phyloP scores from a whole-genome alignment of 1,140 invertebrate species.

The Drosophila navojoa region DNA sequence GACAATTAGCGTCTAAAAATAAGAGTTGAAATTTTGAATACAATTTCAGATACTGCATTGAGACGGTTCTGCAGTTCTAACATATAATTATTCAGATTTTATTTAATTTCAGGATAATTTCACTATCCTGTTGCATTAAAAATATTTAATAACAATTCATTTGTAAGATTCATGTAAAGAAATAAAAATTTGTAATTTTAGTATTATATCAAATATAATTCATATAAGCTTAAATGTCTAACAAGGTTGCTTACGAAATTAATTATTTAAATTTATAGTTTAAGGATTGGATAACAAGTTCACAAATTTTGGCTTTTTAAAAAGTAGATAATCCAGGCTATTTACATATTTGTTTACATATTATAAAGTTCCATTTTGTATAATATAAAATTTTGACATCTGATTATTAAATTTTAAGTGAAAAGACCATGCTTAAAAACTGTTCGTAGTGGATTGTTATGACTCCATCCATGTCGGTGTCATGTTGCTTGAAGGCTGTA shows the following conservation, averaged over 20 bases:
- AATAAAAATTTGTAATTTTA: background rate
- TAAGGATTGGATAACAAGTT: background rate
- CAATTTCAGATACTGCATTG: too few relatives aligned
- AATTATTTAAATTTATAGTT: background rate
- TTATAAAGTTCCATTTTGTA: background rate
- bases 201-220: too few relatives aligned
- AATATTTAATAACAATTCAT: background rate
- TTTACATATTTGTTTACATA: constrained; percentile 32
- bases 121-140: background rate
- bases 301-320: background rate
- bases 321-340: constrained; percentile 8
- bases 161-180: background rate
- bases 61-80: too few relatives aligned
- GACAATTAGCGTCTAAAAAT: too few relatives aligned
- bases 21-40: too few relatives aligned
- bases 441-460: constrained; percentile 99
- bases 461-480: constrained; percentile 97
- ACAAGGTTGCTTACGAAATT: background rate
- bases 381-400: background rate
- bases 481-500: constrained; percentile 93
- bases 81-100: too few relatives aligned
- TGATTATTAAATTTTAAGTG: constrained; percentile 90
- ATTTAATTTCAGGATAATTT: too few relatives aligned
- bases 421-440: constrained; percentile 98
- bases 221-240: background rate